Percentiles rank a stretch among this genome's conserved stretches.
Evolutionary conservation across 2,113 vertebrate species (phyloP).

Genomic region (Cyphomyrus discorhynchus): DNA sequence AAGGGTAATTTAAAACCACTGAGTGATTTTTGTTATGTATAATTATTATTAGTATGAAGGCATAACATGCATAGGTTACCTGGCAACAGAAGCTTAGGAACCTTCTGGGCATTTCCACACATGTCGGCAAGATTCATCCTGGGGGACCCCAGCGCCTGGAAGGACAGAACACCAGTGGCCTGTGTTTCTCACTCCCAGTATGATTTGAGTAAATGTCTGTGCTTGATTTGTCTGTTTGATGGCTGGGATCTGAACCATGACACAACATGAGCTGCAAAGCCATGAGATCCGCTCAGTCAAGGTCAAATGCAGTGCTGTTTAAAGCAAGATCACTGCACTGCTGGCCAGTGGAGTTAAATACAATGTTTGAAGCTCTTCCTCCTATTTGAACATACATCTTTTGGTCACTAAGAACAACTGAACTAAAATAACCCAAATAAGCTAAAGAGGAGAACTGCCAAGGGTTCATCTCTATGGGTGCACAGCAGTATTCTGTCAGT

Average conservation of each 20-base stretch:
- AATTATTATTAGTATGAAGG: not conserved
- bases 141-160: not conserved
- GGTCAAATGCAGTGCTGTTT: not conserved
- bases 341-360: not conserved
- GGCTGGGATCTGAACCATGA: not conserved
- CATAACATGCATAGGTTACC: not conserved
- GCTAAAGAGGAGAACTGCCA: not conserved
- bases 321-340: not conserved
- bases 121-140: not conserved
- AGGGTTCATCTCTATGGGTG: not conserved
- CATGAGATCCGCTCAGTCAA: not conserved
- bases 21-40: not conserved
- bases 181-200: not conserved
- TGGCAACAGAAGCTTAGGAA: not conserved
- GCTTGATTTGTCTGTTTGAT: not conserved
- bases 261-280: not conserved
- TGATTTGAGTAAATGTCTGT: not conserved
- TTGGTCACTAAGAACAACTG: not conserved
- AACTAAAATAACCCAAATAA: not conserved
- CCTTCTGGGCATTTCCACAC: not conserved
- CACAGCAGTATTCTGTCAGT: not conserved
- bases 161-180: not conserved
- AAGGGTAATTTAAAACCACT: not conserved
- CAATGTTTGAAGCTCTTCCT: not conserved
- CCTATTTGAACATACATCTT: not conserved